A percentile compares a stretch with the other conserved stretches of the same genome.
phyloP scores from a whole-genome alignment of 2,113 vertebrate species.

The Atrichornis clamosus region DNA sequence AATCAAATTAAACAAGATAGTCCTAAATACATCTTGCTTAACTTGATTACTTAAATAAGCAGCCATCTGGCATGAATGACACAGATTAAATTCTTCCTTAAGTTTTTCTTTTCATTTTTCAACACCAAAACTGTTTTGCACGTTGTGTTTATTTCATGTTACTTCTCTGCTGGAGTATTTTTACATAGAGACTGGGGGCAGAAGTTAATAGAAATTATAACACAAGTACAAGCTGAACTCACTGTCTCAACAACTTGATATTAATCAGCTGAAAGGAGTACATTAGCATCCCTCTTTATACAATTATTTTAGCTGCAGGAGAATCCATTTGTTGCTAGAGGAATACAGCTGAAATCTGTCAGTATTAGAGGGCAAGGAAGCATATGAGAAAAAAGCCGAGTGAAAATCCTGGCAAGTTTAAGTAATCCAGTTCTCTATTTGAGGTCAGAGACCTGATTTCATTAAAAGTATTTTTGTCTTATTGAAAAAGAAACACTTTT shows the following conservation, averaged over 20 bases:
- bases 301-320: not conserved
- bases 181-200: not conserved
- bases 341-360: not conserved
- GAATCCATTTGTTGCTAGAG: constrained; percentile 1
- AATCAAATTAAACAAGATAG: constrained; percentile 34
- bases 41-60: constrained; percentile 33
- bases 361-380: not conserved
- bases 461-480: not conserved
- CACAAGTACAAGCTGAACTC: not conserved
- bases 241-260: not conserved
- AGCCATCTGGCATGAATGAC: constrained; percentile 15
- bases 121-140: not conserved
- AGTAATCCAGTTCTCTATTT: not conserved
- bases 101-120: constrained; percentile 2
- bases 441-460: not conserved
- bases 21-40: constrained; percentile 23
- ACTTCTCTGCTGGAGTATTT: not conserved
- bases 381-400: not conserved
- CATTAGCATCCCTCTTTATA: constrained; percentile 8
- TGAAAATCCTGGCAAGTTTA: not conserved
- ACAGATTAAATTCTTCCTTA: not conserved
- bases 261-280: not conserved
- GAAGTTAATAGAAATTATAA: constrained; percentile 27
- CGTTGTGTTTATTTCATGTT: not conserved
- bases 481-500: not conserved